These are phyloP conservation scores for Myrmecophaga tridactyla DNA, from an alignment of 2,113 vertebrate genomes.

Conservation along the genomic window DNA sequence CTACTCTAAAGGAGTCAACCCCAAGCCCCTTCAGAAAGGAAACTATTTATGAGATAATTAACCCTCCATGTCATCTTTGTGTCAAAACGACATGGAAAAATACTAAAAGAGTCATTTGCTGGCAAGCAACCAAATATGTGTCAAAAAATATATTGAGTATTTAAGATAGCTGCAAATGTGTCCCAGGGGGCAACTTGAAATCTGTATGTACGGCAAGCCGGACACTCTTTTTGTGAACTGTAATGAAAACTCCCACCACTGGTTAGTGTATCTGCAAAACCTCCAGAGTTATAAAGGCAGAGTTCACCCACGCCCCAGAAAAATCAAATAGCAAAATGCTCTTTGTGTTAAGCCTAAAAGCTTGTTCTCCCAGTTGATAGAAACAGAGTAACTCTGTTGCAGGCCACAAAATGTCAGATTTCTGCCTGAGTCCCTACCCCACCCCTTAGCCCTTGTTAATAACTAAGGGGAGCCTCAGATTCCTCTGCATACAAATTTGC, in stretches of 20 bases:
- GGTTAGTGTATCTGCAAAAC: neutral
- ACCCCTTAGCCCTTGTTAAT: accelerated
- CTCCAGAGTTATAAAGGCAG: neutral
- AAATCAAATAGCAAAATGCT: neutral
- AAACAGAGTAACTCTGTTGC: neutral
- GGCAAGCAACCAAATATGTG: neutral
- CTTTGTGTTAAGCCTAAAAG: neutral
- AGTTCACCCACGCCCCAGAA: neutral
- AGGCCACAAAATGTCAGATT: neutral
- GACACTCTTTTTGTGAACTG: neutral
- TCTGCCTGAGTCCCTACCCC: neutral
- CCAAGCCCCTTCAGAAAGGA: neutral
- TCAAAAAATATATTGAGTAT: neutral
- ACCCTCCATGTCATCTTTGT: neutral
- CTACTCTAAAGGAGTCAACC: neutral
- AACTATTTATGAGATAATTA: neutral
- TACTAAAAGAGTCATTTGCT: neutral
- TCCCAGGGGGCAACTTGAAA: neutral
- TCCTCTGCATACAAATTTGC: neutral
- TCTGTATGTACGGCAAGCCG: neutral
- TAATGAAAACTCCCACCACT: neutral
- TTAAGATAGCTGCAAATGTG: neutral
- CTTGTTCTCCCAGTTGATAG: neutral
- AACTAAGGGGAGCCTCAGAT: neutral
- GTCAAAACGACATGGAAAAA: neutral